Evolutionary conservation across 2,888 invertebrate genomes (phyloP).

Genomic region (Pristionchus exspectatus): DNA sequence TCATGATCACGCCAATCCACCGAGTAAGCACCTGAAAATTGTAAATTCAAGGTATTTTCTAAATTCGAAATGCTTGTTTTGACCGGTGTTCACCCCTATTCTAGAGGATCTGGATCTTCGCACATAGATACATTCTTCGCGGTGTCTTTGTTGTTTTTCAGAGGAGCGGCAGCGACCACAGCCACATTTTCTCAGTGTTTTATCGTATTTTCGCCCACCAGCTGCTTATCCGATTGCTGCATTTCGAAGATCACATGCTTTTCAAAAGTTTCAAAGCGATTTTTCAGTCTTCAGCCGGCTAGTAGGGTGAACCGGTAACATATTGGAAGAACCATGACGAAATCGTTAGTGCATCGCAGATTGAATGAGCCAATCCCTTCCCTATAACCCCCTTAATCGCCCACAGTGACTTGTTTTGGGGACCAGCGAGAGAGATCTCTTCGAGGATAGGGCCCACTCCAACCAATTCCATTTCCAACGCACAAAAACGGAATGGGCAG

Average conservation of each 20-base stretch:
- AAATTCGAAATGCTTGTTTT: not conserved
- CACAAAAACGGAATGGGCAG: slow-evolving; percentile 20
- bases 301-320: not conserved
- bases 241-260: no score
- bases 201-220: not conserved
- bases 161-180: not conserved
- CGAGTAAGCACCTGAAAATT: slow-evolving; percentile 31
- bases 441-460: slow-evolving; percentile 9
- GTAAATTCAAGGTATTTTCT: not conserved
- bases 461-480: slow-evolving; percentile 37
- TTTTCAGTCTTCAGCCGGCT: not conserved
- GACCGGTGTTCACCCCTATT: no score
- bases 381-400: not conserved
- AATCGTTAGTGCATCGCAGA: not conserved
- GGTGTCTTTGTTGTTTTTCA: not conserved
- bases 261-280: no score
- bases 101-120: not conserved
- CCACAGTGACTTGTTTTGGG: slow-evolving; percentile 2
- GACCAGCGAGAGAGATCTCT: not conserved
- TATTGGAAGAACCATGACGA: not conserved
- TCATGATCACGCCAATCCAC: slow-evolving; percentile 47
- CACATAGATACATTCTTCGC: not conserved
- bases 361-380: not conserved
- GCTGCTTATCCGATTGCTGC: not conserved
- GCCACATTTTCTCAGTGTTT: slow-evolving; percentile 13